phyloP scores from a whole-genome alignment of 2,888 invertebrate species.

The Macaria liturata region DNA sequence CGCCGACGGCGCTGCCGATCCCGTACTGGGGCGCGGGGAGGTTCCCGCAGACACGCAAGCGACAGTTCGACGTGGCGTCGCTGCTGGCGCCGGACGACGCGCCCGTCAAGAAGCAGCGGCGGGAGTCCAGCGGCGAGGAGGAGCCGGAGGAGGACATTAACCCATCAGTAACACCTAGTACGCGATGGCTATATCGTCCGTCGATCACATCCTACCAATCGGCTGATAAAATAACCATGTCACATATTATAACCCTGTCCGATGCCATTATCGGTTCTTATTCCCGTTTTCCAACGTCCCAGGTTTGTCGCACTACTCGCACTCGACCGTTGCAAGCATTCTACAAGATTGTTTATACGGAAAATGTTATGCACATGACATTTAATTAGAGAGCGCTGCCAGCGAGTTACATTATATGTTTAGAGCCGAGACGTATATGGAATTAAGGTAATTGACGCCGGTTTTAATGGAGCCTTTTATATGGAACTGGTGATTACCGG shows the following conservation, averaged over 20 bases:
- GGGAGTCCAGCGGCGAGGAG: conserved; percentile 81
- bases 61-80: conserved; percentile 97
- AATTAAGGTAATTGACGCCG: conserved; percentile 76
- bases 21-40: conserved; percentile 76
- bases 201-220: too few species aligned
- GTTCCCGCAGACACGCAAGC: conserved; percentile 84
- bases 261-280: conserved; percentile 47
- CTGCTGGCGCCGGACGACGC: conserved; percentile 93
- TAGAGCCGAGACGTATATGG: conserved; percentile 67
- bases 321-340: conserved; percentile 51
- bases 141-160: conserved; percentile 87
- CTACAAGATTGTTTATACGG: conserved; percentile 59
- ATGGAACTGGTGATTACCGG: conserved; percentile 66
- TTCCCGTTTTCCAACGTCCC: conserved; percentile 44
- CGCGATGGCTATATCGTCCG: not conserved
- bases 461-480: conserved; percentile 76
- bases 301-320: conserved; percentile 49
- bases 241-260: conserved; percentile 35
- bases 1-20: conserved; percentile 77
- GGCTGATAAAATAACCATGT: conserved; percentile 10
- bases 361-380: conserved; percentile 57
- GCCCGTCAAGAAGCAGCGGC: conserved; percentile 62
- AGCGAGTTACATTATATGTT: conserved; percentile 57
- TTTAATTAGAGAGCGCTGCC: conserved; percentile 65
- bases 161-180: conserved; percentile 29